These are phyloP conservation scores for Psittacara wagleri DNA, from an alignment of 2,113 vertebrate species.

Conservation along the genomic window DNA sequence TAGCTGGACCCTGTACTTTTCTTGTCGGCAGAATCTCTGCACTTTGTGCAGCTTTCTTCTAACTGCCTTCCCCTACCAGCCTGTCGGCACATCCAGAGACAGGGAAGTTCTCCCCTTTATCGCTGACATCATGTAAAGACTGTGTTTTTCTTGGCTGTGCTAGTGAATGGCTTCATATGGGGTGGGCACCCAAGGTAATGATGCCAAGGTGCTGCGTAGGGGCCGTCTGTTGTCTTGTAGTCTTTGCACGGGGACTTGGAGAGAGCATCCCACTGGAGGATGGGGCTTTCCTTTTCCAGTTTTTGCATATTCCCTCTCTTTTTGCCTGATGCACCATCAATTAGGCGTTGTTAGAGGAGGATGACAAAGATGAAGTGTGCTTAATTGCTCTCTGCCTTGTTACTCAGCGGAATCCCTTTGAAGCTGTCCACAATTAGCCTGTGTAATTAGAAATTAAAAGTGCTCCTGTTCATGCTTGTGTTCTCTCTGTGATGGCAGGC, in stretches of 20 bases:
- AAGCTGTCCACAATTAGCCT: constrained; percentile 37
- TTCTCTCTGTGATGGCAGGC: neutral
- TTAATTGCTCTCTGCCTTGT: constrained; percentile 38
- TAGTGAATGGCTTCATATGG: neutral
- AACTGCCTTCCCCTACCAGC: neutral
- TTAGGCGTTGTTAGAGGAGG: neutral
- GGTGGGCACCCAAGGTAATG: neutral
- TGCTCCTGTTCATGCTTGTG: neutral
- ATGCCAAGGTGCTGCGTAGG: neutral
- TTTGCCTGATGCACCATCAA: neutral
- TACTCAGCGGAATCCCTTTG: constrained; percentile 36
- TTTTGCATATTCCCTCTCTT: neutral
- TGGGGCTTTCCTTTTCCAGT: neutral
- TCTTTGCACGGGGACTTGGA: neutral
- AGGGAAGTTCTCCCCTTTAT: neutral
- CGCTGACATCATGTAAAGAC: neutral
- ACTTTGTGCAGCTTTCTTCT: neutral
- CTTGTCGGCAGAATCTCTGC: neutral
- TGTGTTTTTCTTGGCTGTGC: neutral
- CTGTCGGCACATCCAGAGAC: neutral
- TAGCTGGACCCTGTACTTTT: neutral
- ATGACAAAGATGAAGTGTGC: neutral
- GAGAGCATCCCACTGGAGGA: neutral
- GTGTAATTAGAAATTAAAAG: constrained; percentile 44
- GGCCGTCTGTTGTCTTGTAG: neutral